Percentiles rank a stretch among this genome's conserved stretches.
phyloP scores from a whole-genome alignment of 2,888 invertebrate species.

The Acutogordius australiensis region DNA sequence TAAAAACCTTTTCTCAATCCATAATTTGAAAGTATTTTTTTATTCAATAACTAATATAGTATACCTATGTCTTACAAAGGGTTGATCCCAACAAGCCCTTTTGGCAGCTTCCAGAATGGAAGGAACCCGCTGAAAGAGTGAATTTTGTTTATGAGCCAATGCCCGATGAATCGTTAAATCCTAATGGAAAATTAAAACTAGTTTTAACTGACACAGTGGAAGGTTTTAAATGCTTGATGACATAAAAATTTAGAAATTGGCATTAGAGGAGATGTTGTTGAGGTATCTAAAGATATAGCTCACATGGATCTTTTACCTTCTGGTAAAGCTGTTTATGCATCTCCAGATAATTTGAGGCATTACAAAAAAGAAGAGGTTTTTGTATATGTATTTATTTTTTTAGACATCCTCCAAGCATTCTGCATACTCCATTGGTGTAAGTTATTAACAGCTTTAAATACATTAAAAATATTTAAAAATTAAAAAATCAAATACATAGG shows the following conservation, averaged over 20 bases:
- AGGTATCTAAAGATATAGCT: not conserved
- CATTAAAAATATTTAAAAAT: too few species aligned
- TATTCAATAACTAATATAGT: too few species aligned
- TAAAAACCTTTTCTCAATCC: too few species aligned
- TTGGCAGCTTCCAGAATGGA: not conserved
- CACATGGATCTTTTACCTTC: not conserved
- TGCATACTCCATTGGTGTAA: too few species aligned
- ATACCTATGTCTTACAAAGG: not conserved
- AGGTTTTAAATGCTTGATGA: too few species aligned
- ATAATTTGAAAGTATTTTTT: too few species aligned
- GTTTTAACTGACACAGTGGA: not conserved
- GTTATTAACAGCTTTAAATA: too few species aligned
- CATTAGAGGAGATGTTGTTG: not conserved
- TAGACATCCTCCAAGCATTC: too few species aligned
- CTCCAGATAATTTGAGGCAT: not conserved
- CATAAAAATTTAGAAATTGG: constrained; percentile 3
- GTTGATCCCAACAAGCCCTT: not conserved
- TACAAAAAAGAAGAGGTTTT: not conserved
- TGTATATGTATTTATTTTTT: too few species aligned
- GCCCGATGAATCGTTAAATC: not conserved
- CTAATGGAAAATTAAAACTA: not conserved
- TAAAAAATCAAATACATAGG: too few species aligned
- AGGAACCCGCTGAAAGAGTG: not conserved
- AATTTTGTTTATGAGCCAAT: constrained; percentile 2
- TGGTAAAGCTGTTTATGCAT: constrained; percentile 6